These are phyloP conservation scores for Macrosiphum euphorbiae DNA, from an alignment of 2,888 invertebrate genomes.

Conservation along the genomic window DNA sequence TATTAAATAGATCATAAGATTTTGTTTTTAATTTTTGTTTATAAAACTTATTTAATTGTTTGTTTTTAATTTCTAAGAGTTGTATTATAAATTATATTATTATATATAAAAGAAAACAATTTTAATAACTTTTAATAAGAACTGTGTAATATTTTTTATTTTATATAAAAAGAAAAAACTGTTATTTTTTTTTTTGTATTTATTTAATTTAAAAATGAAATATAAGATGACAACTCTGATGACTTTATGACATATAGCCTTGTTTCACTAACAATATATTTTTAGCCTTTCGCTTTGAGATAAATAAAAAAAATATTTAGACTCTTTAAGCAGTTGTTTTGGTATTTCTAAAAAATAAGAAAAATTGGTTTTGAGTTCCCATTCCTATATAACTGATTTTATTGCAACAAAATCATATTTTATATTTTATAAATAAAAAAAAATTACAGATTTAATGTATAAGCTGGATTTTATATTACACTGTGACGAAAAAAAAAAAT, in stretches of 20 bases:
- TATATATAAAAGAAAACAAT: slow-evolving; percentile 58
- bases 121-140: slow-evolving; percentile 61
- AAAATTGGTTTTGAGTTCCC: slow-evolving; percentile 15
- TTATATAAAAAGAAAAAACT: slow-evolving; percentile 63
- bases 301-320: slow-evolving; percentile 61
- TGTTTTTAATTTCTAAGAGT: slow-evolving; percentile 65
- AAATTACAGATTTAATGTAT: slow-evolving; percentile 34
- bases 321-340: slow-evolving; percentile 57
- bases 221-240: slow-evolving; percentile 61
- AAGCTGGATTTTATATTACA: slow-evolving; percentile 43
- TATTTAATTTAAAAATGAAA: slow-evolving; percentile 63
- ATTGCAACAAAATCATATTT: slow-evolving; percentile 38
- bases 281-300: slow-evolving; percentile 62
- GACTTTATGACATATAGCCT: slow-evolving; percentile 52
- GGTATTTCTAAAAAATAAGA: slow-evolving; percentile 27
- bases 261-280: slow-evolving; percentile 64
- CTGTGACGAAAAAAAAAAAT: neutral
- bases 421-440: neutral
- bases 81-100: slow-evolving; percentile 64
- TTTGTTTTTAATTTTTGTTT: slow-evolving; percentile 62
- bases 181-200: slow-evolving; percentile 55
- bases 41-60: slow-evolving; percentile 62
- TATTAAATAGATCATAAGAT: slow-evolving; percentile 63
- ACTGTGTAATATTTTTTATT: slow-evolving; percentile 64
- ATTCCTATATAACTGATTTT: slow-evolving; percentile 52